A percentile compares a stretch with the other conserved stretches of the same genome.
These are phyloP conservation scores for Nomada fabriciana DNA, from an alignment of 2,888 invertebrate genomes.

Conservation along the genomic window DNA sequence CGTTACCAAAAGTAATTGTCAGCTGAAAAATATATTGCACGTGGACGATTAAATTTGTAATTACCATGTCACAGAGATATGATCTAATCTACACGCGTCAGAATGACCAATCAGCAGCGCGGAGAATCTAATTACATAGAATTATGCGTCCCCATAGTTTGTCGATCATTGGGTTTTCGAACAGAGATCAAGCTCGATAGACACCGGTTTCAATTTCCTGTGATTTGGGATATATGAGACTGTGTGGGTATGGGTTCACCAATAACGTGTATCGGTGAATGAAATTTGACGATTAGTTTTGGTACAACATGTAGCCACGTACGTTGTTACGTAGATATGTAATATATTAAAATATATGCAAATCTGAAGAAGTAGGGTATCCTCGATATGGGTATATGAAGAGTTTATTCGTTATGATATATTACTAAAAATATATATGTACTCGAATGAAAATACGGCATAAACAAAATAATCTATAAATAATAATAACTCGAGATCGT, in stretches of 20 bases:
- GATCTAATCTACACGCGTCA: constrained; percentile 7
- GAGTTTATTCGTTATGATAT: too few relatives aligned
- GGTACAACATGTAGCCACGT: not conserved
- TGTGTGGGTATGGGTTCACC: constrained; percentile 10
- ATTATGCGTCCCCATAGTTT: constrained; percentile 52
- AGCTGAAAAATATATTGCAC: too few relatives aligned
- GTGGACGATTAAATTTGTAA: constrained; percentile 6
- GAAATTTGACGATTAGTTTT: constrained; percentile 55
- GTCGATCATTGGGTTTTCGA: constrained; percentile 59
- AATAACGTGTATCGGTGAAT: constrained; percentile 13
- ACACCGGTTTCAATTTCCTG: constrained; percentile 60
- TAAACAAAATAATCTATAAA: too few relatives aligned
- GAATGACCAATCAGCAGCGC: constrained; percentile 30
- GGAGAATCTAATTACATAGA: constrained; percentile 35
- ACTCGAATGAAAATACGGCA: too few relatives aligned
- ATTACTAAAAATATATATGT: too few relatives aligned
- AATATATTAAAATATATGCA: too few relatives aligned
- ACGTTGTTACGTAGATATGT: not conserved
- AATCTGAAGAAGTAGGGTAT: too few relatives aligned
- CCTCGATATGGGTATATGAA: too few relatives aligned
- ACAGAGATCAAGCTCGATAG: constrained; percentile 57
- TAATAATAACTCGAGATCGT: too few relatives aligned
- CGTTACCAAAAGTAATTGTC: too few relatives aligned
- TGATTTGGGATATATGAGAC: constrained; percentile 48
- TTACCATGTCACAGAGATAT: not conserved